Base-by-base conservation (phyloP, 2,797 vertebrate species). In the Myripristis murdjan region DNA sequence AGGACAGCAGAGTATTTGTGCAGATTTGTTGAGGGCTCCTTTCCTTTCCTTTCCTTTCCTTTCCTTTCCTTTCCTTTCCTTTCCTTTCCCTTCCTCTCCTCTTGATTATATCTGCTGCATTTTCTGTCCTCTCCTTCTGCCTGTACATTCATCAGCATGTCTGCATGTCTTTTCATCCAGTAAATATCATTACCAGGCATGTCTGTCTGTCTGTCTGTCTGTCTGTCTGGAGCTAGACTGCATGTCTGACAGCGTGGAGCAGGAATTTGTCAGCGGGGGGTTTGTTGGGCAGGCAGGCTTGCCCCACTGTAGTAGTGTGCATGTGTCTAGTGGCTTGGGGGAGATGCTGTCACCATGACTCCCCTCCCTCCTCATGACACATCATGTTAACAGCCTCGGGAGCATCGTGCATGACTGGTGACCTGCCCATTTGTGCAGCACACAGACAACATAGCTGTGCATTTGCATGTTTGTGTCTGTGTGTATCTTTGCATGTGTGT, bases 311-410 rank as follows among this genome's bases (percentile, higher is more conserved):
- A 70, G 58, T 65, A 48, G 51, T 39, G 41, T 46, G 14, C 15
- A 11, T 52, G 24, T 51, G 26, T 70, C 61, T 55, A 46, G 31
- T 65, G 6, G 23, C 59, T 39, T n/a, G n/a, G 39, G 41, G 67
- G 69, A 26, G 69, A 43, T 54, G 78, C 75, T 88, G 89, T 90
- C 88, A 84, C 61, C 71, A 53, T 82, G 73, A 53, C 48, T 80
- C 57, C 20, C 49, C 31, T 82, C 65, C 63, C 70, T 71, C 53
- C 46, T 73, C 43, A 41, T 86, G 83, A 78, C 55, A 43, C 65
- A 66, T 79, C 71, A 46, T 71, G 73, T 73, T 46, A 11, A 28
- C 64, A 51, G 57, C 62, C 70, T 26, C 51, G 44, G 56, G 75
- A 70, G 81, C 51, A 69, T 72, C 31, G 64, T 61, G 48, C 49